Conservation (phyloP, 2,888 invertebrate genomes). For the Parelbella ahira region DNA sequence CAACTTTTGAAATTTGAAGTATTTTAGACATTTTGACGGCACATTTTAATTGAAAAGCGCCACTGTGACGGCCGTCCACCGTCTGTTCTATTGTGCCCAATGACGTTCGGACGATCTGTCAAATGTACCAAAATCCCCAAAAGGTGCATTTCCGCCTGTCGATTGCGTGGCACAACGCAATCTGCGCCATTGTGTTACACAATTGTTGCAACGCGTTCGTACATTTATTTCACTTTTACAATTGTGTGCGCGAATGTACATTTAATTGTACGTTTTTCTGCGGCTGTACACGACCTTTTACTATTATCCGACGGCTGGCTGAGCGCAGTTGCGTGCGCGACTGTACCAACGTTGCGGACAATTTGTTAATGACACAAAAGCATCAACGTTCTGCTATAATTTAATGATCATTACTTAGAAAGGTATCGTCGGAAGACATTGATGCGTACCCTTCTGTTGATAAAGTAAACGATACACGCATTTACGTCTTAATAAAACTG, state of each 20-base stretch:
- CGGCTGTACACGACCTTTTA: too few relatives aligned
- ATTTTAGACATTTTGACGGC: slow-evolving; percentile 13
- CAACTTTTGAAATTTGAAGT: too few relatives aligned
- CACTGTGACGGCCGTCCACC: slow-evolving; percentile 8
- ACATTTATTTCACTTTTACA: too few relatives aligned
- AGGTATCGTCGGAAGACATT: slow-evolving; percentile 16
- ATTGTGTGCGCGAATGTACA: too few relatives aligned
- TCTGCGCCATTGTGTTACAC: too few relatives aligned
- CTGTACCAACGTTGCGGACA: slow-evolving; percentile 12
- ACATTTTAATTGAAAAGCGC: slow-evolving; percentile 1
- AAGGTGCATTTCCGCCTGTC: slow-evolving; percentile 53
- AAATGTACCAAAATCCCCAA: slow-evolving; percentile 24
- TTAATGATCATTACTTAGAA: slow-evolving; percentile 24
- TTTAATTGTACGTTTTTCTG: too few relatives aligned
- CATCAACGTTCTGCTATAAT: slow-evolving; percentile 11
- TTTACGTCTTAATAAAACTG: too few relatives aligned
- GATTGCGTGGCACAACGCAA: too few relatives aligned
- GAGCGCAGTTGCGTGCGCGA: slow-evolving; percentile 9
- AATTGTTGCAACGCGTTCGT: too few relatives aligned
- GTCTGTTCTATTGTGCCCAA: slow-evolving; percentile 8
- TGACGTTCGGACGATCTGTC: slow-evolving; percentile 13
- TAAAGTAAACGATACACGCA: too few relatives aligned
- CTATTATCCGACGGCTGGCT: slow-evolving; percentile 16
- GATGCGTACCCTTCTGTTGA: too few relatives aligned
- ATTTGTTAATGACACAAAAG: slow-evolving; percentile 18